These are phyloP conservation scores for Petroica traversi DNA, from an alignment of 2,113 vertebrate genomes.

Conservation along the genomic window DNA sequence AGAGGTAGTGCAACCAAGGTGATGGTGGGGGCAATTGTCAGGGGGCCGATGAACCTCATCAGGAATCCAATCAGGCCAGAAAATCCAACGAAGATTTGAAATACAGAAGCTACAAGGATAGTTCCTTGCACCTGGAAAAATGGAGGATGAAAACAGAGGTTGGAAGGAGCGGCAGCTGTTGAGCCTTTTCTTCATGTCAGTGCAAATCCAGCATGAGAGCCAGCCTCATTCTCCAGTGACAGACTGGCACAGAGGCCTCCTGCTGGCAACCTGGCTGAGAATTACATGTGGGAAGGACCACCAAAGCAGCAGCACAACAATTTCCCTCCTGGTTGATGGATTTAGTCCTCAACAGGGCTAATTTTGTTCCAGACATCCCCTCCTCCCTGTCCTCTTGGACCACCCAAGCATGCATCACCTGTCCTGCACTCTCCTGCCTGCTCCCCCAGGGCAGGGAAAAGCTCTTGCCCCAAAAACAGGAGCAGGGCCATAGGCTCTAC, in stretches of 20 bases:
- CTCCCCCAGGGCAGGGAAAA: neutral
- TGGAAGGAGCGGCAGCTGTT: neutral
- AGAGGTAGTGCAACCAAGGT: slow-evolving; percentile 89
- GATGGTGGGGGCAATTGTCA: slow-evolving; percentile 96
- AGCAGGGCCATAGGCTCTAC: neutral
- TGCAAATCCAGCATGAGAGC: neutral
- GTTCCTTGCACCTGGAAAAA: slow-evolving; percentile 87
- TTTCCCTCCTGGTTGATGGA: neutral
- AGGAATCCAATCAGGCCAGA: slow-evolving; percentile 92
- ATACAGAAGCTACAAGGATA: slow-evolving; percentile 90
- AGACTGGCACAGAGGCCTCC: neutral
- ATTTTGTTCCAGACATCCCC: neutral
- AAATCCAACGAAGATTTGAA: slow-evolving; percentile 92
- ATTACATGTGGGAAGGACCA: neutral
- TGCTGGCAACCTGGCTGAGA: neutral
- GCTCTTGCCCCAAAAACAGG: neutral
- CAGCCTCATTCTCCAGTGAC: neutral
- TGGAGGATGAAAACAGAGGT: neutral
- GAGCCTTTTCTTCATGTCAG: neutral
- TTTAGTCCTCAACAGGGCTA: neutral
- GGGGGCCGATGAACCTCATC: slow-evolving; percentile 91
- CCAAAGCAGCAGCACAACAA: neutral
- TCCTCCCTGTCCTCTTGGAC: neutral
- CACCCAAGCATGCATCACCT: neutral
- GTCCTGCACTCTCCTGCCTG: neutral